Percentiles rank a stretch among this genome's conserved stretches.
These are phyloP conservation scores for Leptopterna dolabrata DNA, from an alignment of 2,888 invertebrate species.

Conservation along the genomic window DNA sequence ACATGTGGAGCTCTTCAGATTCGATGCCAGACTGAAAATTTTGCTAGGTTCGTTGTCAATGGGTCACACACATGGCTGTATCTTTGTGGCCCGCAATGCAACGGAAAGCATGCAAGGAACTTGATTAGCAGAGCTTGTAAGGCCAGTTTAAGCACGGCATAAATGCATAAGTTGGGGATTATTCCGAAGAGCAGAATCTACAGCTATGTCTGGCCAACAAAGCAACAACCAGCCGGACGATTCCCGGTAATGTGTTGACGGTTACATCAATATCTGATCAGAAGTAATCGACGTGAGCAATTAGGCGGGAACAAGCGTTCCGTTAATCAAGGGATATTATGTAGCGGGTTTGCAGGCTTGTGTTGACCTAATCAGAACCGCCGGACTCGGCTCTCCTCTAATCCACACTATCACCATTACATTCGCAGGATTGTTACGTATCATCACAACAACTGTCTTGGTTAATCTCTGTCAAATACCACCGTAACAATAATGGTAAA, in stretches of 20 bases:
- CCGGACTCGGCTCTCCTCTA: not conserved
- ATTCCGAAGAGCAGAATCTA: not conserved
- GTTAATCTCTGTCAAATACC: not conserved
- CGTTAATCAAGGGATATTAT: slow-evolving; percentile 3
- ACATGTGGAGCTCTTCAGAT: too few species aligned
- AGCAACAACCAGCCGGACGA: not conserved
- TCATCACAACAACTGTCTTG: not conserved
- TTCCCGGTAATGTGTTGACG: not conserved
- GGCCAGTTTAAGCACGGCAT: too few species aligned
- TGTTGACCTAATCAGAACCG: slow-evolving; percentile 8
- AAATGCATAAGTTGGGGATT: too few species aligned
- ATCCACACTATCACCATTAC: not conserved
- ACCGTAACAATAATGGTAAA: not conserved
- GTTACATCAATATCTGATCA: not conserved
- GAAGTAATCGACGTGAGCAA: not conserved
- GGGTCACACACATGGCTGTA: too few species aligned
- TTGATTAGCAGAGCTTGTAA: too few species aligned
- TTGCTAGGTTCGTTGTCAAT: too few species aligned
- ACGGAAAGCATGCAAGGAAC: too few species aligned
- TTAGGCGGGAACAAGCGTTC: not conserved
- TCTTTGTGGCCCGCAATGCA: too few species aligned
- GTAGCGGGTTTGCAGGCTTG: not conserved
- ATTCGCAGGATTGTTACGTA: not conserved
- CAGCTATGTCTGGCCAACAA: not conserved
- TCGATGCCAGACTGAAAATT: too few species aligned